Evolutionary conservation across 35 echinoderm and acorn worm genomes (phyloP).

Genomic region (Ptychodera flava): DNA sequence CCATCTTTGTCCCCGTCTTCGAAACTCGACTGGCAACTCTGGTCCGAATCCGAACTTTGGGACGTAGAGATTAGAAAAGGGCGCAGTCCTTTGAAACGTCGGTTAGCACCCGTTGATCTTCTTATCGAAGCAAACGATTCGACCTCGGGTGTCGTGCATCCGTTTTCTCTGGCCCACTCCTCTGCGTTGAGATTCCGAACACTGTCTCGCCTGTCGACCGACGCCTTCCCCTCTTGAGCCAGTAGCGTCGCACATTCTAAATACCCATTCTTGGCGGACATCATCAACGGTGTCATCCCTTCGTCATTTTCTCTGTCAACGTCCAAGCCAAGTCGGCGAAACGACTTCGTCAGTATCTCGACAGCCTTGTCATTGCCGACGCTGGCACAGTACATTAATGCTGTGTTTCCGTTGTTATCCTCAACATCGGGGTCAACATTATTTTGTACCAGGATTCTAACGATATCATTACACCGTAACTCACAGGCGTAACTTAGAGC

Average conservation of each 20-base stretch:
- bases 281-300: constrained; percentile 68
- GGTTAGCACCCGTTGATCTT: background rate
- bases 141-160: constrained; percentile 55
- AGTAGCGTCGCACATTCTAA: constrained; percentile 64
- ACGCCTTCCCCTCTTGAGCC: constrained; percentile 70
- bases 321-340: constrained; percentile 59
- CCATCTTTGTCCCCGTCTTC: background rate
- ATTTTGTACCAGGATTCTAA: constrained; percentile 62
- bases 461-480: constrained; percentile 49
- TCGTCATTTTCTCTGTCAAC: constrained; percentile 74
- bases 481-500: constrained; percentile 87
- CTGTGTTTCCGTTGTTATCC: constrained; percentile 86
- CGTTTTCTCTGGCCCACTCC: constrained; percentile 80
- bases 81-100: background rate
- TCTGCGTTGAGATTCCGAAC: constrained; percentile 60
- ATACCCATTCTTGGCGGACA: constrained; percentile 52
- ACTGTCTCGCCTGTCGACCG: constrained; percentile 45
- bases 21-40: background rate
- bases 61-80: background rate
- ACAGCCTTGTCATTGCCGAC: constrained; percentile 53
- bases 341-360: constrained; percentile 61
- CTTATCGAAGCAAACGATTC: background rate
- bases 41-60: background rate
- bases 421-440: constrained; percentile 88
- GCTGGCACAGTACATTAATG: constrained; percentile 54